phyloP scores from a whole-genome alignment of 2,888 invertebrate species.

The Myathropa florea region DNA sequence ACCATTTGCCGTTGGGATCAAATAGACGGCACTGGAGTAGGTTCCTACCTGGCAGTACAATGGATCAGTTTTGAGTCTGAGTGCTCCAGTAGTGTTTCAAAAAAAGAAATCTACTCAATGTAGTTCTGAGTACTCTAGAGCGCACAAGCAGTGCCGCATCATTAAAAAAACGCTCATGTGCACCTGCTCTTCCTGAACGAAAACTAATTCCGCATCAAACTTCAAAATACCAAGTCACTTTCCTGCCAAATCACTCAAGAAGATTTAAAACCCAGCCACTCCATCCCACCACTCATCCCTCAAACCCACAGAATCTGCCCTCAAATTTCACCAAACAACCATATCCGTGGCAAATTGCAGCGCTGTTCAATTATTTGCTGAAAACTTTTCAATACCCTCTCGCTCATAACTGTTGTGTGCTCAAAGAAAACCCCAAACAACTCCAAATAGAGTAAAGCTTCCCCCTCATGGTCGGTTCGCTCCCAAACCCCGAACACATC shows the following conservation, averaged over 20 bases:
- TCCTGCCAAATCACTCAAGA: neutral
- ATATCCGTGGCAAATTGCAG: conserved; percentile 43
- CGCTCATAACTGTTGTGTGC: conserved; percentile 60
- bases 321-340: conserved; percentile 17
- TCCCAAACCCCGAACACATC: conserved; percentile 44
- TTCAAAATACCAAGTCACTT: neutral
- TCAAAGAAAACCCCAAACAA: conserved; percentile 56
- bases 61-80: too few species aligned
- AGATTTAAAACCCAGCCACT: neutral
- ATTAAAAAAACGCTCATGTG: too few species aligned
- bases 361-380: conserved; percentile 64
- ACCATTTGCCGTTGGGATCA: too few species aligned
- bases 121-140: too few species aligned
- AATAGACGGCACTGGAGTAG: too few species aligned
- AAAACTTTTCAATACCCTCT: conserved; percentile 52
- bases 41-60: too few species aligned
- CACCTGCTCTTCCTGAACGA: too few species aligned
- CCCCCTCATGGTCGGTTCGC: neutral
- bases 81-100: too few species aligned
- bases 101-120: too few species aligned
- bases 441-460: conserved; percentile 6
- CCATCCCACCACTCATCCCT: neutral
- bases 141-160: too few species aligned
- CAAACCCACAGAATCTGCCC: neutral
- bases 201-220: neutral